These are phyloP conservation scores for Troilus luridus DNA, from an alignment of 2,888 invertebrate genomes.

Conservation along the genomic window DNA sequence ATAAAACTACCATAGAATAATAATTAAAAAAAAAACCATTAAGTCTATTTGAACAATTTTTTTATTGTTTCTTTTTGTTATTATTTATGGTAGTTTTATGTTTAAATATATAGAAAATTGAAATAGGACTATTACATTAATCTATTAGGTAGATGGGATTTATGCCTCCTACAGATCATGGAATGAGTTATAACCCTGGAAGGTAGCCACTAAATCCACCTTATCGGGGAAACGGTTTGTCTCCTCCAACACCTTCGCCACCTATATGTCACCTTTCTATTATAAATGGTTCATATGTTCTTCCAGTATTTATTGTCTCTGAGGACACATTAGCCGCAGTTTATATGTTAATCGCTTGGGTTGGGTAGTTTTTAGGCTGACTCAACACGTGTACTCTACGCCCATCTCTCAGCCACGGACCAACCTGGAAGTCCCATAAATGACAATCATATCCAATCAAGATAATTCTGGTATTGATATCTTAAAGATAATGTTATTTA, in stretches of 20 bases:
- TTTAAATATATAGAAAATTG: background rate
- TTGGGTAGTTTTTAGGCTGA: background rate
- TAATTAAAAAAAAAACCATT: too few species aligned
- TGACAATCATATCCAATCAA: background rate
- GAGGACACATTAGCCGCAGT: constrained; percentile 39
- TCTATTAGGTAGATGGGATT: constrained; percentile 20
- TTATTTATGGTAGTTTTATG: background rate
- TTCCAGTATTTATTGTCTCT: constrained; percentile 31
- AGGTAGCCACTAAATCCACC: constrained; percentile 43
- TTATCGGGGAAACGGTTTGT: constrained; percentile 8
- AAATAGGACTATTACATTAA: constrained; percentile 11
- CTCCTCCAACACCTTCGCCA: constrained; percentile 2
- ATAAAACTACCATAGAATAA: too few species aligned
- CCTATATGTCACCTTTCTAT: constrained; percentile 8
- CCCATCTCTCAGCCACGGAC: background rate
- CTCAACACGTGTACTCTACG: constrained; percentile 2
- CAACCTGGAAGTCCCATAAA: background rate
- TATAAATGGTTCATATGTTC: constrained; percentile 39
- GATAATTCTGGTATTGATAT: constrained; percentile 9
- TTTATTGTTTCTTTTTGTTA: background rate
- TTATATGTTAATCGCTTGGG: constrained; percentile 40
- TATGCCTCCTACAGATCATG: background rate
- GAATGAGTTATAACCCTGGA: constrained; percentile 8
- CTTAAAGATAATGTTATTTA: background rate
- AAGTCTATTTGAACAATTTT: too few species aligned